Evolutionary conservation across 1,140 invertebrate species (phyloP).

Genomic region (Bactericera cockerelli): DNA sequence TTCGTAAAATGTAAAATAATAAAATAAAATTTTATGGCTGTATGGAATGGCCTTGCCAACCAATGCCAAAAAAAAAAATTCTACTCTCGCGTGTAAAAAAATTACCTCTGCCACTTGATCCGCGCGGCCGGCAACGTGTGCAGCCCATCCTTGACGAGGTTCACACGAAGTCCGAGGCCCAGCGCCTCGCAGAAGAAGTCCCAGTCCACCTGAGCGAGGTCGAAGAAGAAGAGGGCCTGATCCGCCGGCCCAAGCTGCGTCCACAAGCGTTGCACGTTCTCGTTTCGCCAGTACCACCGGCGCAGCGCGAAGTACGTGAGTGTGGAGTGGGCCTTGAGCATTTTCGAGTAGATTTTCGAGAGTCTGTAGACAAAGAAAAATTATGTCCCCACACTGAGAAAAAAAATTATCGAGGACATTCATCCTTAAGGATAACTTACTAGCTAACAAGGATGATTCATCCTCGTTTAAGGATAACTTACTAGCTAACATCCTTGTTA

Average conservation of each 20-base stretch:
- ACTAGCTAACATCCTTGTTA: too few species aligned
- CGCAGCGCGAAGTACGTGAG: constrained; percentile 52
- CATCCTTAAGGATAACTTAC: too few species aligned
- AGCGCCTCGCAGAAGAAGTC: constrained; percentile 39
- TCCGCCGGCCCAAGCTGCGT: constrained; percentile 43
- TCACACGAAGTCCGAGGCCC: constrained; percentile 38
- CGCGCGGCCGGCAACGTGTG: constrained; percentile 29
- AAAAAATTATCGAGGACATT: too few species aligned
- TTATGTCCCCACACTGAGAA: too few species aligned
- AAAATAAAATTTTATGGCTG: too few species aligned
- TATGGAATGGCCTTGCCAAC: too few species aligned
- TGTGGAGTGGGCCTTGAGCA: constrained; percentile 48
- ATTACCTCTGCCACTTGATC: constrained; percentile 21
- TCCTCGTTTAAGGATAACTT: too few species aligned
- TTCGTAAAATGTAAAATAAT: too few species aligned
- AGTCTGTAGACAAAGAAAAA: constrained; percentile 37
- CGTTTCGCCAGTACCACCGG: constrained; percentile 51
- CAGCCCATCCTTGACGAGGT: constrained; percentile 44
- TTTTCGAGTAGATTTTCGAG: constrained; percentile 51
- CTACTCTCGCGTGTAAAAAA: too few species aligned
- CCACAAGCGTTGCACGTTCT: constrained; percentile 45
- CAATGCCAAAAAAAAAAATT: too few species aligned
- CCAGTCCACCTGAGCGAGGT: constrained; percentile 46
- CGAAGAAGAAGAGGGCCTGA: constrained; percentile 46
- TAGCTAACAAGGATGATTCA: too few species aligned